Percentiles rank a stretch among this genome's conserved stretches.
Evolutionary conservation across 2,888 invertebrate genomes (phyloP).

Genomic region (Platycheirus rosarum): DNA sequence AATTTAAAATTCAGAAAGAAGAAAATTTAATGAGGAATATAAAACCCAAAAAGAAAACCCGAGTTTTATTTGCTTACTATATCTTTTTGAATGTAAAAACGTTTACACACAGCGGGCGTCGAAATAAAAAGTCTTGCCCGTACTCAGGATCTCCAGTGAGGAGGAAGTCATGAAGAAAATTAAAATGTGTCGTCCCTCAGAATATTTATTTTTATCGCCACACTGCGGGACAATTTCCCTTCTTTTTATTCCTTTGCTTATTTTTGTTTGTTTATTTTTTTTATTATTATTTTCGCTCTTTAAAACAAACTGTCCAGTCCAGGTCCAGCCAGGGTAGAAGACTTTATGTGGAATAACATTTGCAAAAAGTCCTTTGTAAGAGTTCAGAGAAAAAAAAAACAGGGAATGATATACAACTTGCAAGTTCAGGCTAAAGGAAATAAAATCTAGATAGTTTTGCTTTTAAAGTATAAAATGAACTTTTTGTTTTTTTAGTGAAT

Average conservation of each 20-base stretch:
- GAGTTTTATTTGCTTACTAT: constrained; percentile 45
- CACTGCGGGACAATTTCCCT: constrained; percentile 58
- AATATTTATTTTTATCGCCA: constrained; percentile 67
- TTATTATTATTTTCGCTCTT: constrained; percentile 28
- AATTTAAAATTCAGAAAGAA: constrained; percentile 11
- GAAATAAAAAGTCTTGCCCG: constrained; percentile 3
- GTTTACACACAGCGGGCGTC: constrained; percentile 13
- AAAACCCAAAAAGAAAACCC: constrained; percentile 36
- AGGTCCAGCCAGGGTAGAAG: constrained; percentile 23
- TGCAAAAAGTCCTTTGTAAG: constrained; percentile 42
- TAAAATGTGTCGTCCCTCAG: constrained; percentile 59
- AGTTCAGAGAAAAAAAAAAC: constrained; percentile 7
- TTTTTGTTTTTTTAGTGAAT: no score
- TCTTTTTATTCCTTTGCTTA: neutral
- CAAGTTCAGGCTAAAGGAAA: no score
- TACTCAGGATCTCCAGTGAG: constrained; percentile 1
- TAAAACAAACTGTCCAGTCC: constrained; percentile 47
- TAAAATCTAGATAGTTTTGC: no score
- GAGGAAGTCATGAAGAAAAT: constrained; percentile 50
- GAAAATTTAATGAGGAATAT: constrained; percentile 33
- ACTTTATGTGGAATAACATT: constrained; percentile 28
- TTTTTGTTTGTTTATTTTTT: constrained; percentile 21
- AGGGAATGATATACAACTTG: no score
- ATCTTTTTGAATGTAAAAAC: constrained; percentile 10
- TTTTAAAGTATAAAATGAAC: no score